These are phyloP conservation scores for Acanthoscelides obtectus DNA, from an alignment of 2,888 invertebrate genomes.

Conservation along the genomic window DNA sequence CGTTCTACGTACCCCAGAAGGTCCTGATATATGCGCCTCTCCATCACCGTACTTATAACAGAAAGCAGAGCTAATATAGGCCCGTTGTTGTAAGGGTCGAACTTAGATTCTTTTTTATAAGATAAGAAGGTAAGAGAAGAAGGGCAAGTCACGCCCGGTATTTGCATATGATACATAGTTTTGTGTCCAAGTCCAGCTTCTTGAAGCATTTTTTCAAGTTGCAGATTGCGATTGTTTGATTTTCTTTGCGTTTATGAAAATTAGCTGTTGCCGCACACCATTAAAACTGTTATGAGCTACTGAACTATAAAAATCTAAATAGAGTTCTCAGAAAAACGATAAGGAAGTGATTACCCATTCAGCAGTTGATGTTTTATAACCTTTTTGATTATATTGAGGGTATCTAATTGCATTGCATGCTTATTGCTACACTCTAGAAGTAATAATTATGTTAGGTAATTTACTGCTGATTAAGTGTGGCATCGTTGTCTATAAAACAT, in stretches of 20 bases:
- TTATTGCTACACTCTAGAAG: background rate
- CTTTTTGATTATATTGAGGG: background rate
- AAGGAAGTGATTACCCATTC: background rate
- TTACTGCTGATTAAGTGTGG: background rate
- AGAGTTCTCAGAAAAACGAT: background rate
- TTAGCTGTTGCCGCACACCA: background rate
- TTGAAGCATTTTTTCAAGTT: no score
- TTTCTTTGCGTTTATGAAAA: background rate
- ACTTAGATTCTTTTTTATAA: no score
- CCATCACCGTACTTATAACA: no score
- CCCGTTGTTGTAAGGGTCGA: no score
- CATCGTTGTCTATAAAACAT: background rate
- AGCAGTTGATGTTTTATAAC: background rate
- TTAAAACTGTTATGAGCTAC: background rate
- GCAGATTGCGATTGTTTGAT: no score
- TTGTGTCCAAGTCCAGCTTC: no score
- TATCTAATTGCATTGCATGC: background rate
- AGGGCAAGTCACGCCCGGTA: no score
- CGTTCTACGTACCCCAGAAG: no score
- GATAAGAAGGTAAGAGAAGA: no score
- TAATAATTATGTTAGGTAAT: background rate
- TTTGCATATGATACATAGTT: no score
- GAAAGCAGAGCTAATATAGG: no score
- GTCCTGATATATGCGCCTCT: no score
- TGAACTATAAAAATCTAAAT: background rate